Conservation (phyloP, 2,888 invertebrate species). For the Xestia sexstrigata region DNA sequence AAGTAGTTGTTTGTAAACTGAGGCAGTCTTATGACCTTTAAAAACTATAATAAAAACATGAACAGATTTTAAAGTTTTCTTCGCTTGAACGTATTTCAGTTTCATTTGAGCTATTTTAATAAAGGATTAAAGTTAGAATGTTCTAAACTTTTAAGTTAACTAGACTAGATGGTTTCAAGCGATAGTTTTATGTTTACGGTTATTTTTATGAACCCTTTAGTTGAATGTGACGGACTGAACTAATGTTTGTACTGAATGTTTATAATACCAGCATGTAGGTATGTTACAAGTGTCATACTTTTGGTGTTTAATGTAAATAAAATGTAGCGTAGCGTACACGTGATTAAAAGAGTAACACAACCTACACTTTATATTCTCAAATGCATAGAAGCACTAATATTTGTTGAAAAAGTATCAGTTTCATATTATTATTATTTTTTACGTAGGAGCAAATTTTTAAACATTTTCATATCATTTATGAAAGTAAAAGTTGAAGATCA, state of each 20-base stretch:
- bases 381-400: not conserved
- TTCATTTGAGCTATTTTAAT: constrained; percentile 13
- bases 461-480: not conserved
- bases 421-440: not conserved
- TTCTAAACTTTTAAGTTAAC: constrained; percentile 1
- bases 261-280: constrained; percentile 16
- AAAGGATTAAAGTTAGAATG: constrained; percentile 19
- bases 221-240: constrained; percentile 10
- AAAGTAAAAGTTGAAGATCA: not conserved
- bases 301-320: not conserved
- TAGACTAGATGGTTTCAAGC: constrained; percentile 2
- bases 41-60: not conserved
- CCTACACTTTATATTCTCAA: not conserved
- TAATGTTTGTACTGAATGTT: constrained; percentile 17
- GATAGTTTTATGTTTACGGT: constrained; percentile 32
- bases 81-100: constrained; percentile 3
- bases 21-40: not conserved
- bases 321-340: not conserved
- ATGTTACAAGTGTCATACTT: too few relatives aligned
- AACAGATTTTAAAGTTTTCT: not conserved
- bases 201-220: constrained; percentile 38
- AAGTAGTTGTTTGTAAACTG: not conserved
- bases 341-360: not conserved
- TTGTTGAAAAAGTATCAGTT: not conserved
- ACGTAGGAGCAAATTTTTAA: not conserved